A percentile compares a stretch with the other conserved stretches of the same genome.
Evolutionary conservation across 2,113 vertebrate genomes (phyloP).

Genomic region (Sylvia atricapilla): DNA sequence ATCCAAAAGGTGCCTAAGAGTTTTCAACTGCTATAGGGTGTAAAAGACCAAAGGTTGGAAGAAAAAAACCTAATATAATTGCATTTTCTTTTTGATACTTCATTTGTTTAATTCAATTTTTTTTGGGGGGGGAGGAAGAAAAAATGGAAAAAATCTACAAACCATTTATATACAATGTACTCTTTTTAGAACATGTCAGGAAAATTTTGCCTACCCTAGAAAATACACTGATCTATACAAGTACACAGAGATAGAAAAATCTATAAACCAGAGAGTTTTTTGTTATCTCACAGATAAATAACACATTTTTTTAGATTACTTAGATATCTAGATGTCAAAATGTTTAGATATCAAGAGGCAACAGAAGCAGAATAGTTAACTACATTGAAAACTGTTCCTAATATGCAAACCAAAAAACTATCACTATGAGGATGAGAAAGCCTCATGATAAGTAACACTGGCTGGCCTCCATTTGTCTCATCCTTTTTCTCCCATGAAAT

Average conservation of each 20-base stretch:
- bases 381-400: background rate
- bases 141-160: background rate
- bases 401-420: background rate
- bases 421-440: conserved; percentile 33
- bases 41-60: background rate
- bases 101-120: background rate
- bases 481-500: conserved; percentile 19
- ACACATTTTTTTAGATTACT: background rate
- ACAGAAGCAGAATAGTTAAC: conserved; percentile 29
- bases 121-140: rapidly evolving
- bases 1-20: background rate
- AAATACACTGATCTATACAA: background rate
- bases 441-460: background rate
- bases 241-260: background rate
- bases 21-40: background rate
- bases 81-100: background rate
- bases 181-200: background rate
- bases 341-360: background rate
- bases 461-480: conserved; percentile 27
- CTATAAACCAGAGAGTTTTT: background rate
- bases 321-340: background rate
- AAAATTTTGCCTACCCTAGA: background rate
- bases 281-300: background rate
- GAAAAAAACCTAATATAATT: background rate
- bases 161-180: background rate